Conservation (phyloP, 2,888 invertebrate genomes). For the Platynereis dumerilii region DNA sequence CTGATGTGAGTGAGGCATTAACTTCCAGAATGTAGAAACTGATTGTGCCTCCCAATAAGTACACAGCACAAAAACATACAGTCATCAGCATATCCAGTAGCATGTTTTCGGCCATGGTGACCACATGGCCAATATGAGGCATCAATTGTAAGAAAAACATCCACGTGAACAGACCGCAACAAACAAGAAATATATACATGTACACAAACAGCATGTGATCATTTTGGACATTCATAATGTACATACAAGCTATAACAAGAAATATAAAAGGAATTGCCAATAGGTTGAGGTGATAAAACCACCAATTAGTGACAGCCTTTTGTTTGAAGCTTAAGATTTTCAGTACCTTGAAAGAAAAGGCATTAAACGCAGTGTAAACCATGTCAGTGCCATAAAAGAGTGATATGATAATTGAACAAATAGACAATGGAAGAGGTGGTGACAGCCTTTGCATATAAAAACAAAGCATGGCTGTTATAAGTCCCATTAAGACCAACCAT, state of each 20-base stretch:
- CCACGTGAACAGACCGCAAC: neutral
- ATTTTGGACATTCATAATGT: constrained; percentile 1
- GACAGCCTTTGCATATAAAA: too few relatives aligned
- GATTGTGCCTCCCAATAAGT: neutral
- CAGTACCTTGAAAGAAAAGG: too few relatives aligned
- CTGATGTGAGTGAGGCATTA: too few relatives aligned
- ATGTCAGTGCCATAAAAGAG: too few relatives aligned
- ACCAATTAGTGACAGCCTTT: too few relatives aligned
- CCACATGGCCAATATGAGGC: neutral
- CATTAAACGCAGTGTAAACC: too few relatives aligned
- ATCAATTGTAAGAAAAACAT: neutral
- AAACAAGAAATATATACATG: neutral
- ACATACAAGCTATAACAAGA: neutral
- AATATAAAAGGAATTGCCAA: neutral
- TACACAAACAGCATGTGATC: neutral
- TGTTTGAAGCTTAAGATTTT: too few relatives aligned
- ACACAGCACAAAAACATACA: neutral
- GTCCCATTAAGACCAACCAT: too few relatives aligned
- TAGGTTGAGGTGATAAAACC: neutral
- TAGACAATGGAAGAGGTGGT: too few relatives aligned
- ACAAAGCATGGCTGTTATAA: too few relatives aligned
- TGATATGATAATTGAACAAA: too few relatives aligned
- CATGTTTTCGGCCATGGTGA: neutral
- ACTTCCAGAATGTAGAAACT: neutral
- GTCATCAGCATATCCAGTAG: neutral